Evolutionary conservation across 2,113 vertebrate genomes (phyloP).

Genomic region (Bubo bubo): DNA sequence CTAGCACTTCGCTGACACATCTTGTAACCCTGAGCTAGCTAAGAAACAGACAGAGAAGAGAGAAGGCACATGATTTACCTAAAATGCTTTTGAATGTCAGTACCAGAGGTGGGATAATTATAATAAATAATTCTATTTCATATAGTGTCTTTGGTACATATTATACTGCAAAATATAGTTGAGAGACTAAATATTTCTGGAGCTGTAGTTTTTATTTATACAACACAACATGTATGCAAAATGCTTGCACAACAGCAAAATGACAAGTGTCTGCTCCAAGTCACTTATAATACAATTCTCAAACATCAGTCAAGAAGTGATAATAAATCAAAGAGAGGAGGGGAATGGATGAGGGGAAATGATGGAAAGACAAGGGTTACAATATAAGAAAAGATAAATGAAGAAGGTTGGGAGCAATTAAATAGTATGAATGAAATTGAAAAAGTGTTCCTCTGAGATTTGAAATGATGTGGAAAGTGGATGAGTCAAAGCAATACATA

Average conservation of each 20-base stretch:
- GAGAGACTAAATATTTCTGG: slow-evolving; percentile 16
- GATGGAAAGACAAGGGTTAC: neutral
- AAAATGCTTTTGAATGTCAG: neutral
- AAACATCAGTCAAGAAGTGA: neutral
- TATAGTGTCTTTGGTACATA: neutral
- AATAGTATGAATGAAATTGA: neutral
- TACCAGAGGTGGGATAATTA: neutral
- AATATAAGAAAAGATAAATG: neutral
- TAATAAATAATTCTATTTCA: slow-evolving; percentile 20
- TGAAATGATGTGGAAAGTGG: neutral
- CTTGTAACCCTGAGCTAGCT: neutral
- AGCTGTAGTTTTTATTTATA: slow-evolving; percentile 23
- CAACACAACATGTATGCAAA: neutral
- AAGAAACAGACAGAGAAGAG: neutral
- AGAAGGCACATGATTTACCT: neutral
- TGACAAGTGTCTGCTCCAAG: slow-evolving; percentile 11
- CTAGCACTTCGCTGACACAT: neutral
- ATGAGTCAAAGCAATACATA: slow-evolving; percentile 28
- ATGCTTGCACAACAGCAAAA: slow-evolving; percentile 2
- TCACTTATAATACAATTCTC: neutral
- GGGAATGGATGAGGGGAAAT: neutral
- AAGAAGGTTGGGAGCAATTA: neutral
- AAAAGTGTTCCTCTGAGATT: slow-evolving; percentile 4
- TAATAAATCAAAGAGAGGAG: neutral
- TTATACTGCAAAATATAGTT: neutral